A percentile compares a stretch with the other conserved stretches of the same genome.
Conservation (phyloP, 2,113 vertebrate species). For the Chaetops frenatus region DNA sequence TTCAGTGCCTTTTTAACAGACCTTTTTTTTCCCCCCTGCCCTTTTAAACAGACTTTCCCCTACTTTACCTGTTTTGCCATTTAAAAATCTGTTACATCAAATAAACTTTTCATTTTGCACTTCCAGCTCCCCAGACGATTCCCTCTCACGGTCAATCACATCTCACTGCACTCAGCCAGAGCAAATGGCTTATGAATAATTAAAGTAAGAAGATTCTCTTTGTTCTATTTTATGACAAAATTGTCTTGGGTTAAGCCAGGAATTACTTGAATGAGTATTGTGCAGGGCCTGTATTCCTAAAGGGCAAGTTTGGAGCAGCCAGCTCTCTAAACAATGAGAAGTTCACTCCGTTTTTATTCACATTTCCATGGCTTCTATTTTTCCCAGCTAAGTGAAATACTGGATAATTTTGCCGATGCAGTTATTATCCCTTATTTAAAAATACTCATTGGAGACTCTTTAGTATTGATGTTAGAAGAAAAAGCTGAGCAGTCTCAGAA, state of each 20-base stretch:
- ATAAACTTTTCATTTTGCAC: neutral
- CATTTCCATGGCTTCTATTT: neutral
- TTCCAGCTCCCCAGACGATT: neutral
- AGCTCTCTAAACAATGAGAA: neutral
- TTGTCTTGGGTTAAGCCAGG: neutral
- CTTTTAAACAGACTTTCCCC: neutral
- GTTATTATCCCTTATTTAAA: neutral
- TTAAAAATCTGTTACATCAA: neutral
- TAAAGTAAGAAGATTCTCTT: neutral
- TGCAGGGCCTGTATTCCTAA: neutral
- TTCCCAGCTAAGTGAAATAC: neutral
- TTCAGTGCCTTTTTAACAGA: neutral
- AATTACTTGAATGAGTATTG: neutral
- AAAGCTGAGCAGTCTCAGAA: neutral
- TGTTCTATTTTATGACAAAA: neutral
- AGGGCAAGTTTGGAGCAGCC: neutral
- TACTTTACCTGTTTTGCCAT: neutral
- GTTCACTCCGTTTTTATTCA: neutral
- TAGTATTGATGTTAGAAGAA: neutral
- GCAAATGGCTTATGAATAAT: constrained; percentile 43
- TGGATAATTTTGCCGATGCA: neutral
- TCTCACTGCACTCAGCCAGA: neutral
- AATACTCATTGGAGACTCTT: neutral
- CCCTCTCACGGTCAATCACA: neutral
- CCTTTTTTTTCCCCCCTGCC: neutral